phyloP scores from a whole-genome alignment of 2,888 invertebrate genomes.

The Latrodectus elegans region DNA sequence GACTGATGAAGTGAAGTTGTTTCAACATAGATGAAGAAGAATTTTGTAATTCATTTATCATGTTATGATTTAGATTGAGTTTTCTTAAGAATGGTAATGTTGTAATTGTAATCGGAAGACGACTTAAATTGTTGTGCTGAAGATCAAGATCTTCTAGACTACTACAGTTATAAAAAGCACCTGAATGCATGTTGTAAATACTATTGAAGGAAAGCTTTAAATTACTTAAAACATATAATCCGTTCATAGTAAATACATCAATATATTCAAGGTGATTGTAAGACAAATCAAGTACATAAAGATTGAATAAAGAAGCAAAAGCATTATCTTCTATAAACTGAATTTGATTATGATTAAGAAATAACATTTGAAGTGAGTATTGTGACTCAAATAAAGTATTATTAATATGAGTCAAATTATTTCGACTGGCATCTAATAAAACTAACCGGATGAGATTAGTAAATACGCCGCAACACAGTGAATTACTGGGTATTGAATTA shows the following conservation, averaged over 20 bases:
- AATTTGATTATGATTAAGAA: slow-evolving; percentile 88
- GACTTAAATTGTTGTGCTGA: slow-evolving; percentile 88
- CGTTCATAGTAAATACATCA: slow-evolving; percentile 90
- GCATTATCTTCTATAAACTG: slow-evolving; percentile 90
- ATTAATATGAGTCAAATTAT: slow-evolving; percentile 86
- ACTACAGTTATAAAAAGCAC: slow-evolving; percentile 92
- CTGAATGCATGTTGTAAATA: slow-evolving; percentile 87
- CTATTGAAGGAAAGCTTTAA: slow-evolving; percentile 90
- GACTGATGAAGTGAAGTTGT: slow-evolving; percentile 88
- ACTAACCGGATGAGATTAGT: slow-evolving; percentile 91
- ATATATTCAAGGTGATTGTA: slow-evolving; percentile 89
- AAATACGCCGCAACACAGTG: slow-evolving; percentile 90
- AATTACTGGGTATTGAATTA: slow-evolving; percentile 86
- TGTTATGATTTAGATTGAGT: slow-evolving; percentile 93
- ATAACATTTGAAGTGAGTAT: slow-evolving; percentile 88
- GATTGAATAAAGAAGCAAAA: slow-evolving; percentile 92
- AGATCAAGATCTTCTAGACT: slow-evolving; percentile 91
- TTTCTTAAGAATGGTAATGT: slow-evolving; percentile 90
- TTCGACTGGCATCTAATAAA: slow-evolving; percentile 88
- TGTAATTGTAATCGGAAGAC: slow-evolving; percentile 86
- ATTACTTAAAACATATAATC: slow-evolving; percentile 88
- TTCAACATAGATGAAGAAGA: slow-evolving; percentile 88
- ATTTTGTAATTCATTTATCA: slow-evolving; percentile 86
- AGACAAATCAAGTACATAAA: slow-evolving; percentile 90
- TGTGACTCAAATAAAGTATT: slow-evolving; percentile 89